phyloP scores from a whole-genome alignment of 2,113 vertebrate genomes.

The Bujurquina vittata region DNA sequence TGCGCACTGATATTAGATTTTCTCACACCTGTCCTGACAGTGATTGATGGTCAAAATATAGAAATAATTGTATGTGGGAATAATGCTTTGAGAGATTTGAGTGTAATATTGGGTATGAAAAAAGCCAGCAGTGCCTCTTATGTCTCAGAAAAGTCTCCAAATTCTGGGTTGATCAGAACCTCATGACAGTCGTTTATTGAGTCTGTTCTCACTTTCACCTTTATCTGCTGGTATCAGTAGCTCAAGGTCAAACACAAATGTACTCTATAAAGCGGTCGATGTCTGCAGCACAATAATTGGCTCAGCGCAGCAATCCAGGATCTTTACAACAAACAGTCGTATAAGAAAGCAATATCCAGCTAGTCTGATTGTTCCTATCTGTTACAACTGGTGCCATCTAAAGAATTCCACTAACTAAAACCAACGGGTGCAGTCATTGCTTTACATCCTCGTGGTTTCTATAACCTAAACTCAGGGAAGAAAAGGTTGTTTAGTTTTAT shows the following conservation, averaged over 20 bases:
- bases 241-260: constrained; percentile 22
- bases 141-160: background rate
- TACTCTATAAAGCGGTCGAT: background rate
- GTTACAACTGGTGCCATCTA: background rate
- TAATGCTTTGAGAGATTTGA: background rate
- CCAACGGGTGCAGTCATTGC: background rate
- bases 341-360: background rate
- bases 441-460: background rate
- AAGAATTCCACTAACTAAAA: background rate
- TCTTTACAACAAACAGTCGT: constrained; percentile 7
- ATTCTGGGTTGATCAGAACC: background rate
- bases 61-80: background rate
- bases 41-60: background rate
- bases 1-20: background rate
- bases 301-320: background rate
- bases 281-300: constrained; percentile 6
- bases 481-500: background rate
- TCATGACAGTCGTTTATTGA: background rate
- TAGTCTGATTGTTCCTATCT: constrained; percentile 1
- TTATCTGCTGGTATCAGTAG: constrained; percentile 12
- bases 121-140: background rate
- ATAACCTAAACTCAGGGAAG: background rate
- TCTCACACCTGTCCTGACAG: background rate
- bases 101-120: background rate
- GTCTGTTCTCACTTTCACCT: background rate